These are phyloP conservation scores for Enteromius thamalakanensis DNA, from an alignment of 2,797 vertebrate species.

Conservation along the genomic window DNA sequence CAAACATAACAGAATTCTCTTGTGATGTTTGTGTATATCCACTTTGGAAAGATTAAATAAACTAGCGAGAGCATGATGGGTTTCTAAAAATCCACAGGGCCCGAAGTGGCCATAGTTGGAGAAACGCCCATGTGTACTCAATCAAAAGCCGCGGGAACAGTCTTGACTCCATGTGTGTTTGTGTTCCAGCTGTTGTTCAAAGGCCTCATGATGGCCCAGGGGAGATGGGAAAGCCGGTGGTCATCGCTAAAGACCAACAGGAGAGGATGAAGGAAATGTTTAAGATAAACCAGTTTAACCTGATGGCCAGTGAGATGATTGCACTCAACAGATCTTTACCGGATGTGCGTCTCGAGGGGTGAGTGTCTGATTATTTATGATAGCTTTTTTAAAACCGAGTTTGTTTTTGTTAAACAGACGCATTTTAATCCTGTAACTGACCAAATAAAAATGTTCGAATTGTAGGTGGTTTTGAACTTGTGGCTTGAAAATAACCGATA, in stretches of 20 bases:
- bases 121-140: neutral
- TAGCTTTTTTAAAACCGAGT: neutral
- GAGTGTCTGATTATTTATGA: slow-evolving; percentile 65
- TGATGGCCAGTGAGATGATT: slow-evolving; percentile 99
- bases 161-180: slow-evolving; percentile 40
- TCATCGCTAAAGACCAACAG: slow-evolving; percentile 96
- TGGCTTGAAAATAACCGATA: slow-evolving; percentile 13
- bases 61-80: neutral
- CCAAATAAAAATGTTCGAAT: neutral
- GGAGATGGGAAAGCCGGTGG: slow-evolving; percentile 96
- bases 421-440: neutral
- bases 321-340: slow-evolving; percentile 96
- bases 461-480: neutral
- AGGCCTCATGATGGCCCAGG: slow-evolving; percentile 94
- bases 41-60: neutral
- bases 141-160: neutral
- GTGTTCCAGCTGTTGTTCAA: slow-evolving; percentile 79
- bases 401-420: neutral
- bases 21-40: neutral
- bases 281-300: slow-evolving; percentile 99
- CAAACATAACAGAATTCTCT: neutral
- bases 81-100: neutral
- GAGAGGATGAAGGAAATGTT: slow-evolving; percentile 99
- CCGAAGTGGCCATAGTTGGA: neutral
- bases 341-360: slow-evolving; percentile 97